Percentiles rank a stretch among this genome's conserved stretches.
These are phyloP conservation scores for Tenthredo amoena DNA, from an alignment of 2,888 invertebrate species.

Conservation along the genomic window DNA sequence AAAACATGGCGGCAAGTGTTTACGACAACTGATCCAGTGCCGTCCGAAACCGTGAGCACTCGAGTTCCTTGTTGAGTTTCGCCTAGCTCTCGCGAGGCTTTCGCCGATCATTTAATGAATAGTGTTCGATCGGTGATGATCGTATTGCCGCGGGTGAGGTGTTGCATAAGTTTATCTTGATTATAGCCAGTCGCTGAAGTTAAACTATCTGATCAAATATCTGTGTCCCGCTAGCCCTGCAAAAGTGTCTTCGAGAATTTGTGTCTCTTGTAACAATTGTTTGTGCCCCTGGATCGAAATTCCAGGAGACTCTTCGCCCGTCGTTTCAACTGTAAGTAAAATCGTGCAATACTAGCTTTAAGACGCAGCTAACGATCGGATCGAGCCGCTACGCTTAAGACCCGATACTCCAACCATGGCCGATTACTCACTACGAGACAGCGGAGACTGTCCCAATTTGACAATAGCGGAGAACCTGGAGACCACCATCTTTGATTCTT, in stretches of 20 bases:
- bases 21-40: slow-evolving; percentile 74
- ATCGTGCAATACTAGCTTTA: not conserved
- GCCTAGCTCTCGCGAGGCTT: not conserved
- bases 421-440: not conserved
- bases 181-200: not conserved
- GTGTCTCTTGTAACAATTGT: not conserved
- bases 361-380: not conserved
- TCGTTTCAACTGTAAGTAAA: slow-evolving; percentile 41
- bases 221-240: not conserved
- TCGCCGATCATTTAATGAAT: slow-evolving; percentile 6
- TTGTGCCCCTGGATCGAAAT: slow-evolving; percentile 6
- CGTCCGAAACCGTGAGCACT: slow-evolving; percentile 43
- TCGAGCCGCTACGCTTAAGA: not conserved
- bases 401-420: not conserved
- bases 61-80: not conserved
- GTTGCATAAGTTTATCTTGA: slow-evolving; percentile 21
- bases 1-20: slow-evolving; percentile 75
- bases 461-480: slow-evolving; percentile 10
- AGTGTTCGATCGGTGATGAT: slow-evolving; percentile 8
- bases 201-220: slow-evolving; percentile 33
- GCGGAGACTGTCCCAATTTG: slow-evolving; percentile 8
- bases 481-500: slow-evolving; percentile 49
- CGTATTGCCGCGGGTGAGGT: not conserved
- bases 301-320: slow-evolving; percentile 27
- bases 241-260: not conserved